A percentile compares a stretch with the other conserved stretches of the same genome.
Conservation (phyloP, 2,888 invertebrate species). For the Drosophila paranaensis region DNA sequence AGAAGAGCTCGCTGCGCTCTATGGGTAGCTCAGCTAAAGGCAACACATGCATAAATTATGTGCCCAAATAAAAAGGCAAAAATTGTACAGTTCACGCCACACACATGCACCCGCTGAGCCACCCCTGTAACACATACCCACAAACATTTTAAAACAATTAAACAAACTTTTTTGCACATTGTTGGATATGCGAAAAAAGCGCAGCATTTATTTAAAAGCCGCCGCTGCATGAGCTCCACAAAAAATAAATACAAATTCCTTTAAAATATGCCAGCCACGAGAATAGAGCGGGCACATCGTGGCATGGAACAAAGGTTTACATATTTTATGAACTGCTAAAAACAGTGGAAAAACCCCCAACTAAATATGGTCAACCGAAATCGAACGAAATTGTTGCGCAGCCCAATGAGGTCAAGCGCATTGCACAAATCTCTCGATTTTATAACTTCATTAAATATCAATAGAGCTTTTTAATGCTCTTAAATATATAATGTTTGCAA, state of each 20-base stretch:
- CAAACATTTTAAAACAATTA: slow-evolving; percentile 70
- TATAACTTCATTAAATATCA: slow-evolving; percentile 27
- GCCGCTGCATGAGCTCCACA: slow-evolving; percentile 22
- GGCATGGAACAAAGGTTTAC: slow-evolving; percentile 35
- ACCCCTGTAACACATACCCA: slow-evolving; percentile 11
- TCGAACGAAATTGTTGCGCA: slow-evolving; percentile 27
- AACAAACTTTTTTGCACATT: slow-evolving; percentile 49
- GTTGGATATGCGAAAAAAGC: slow-evolving; percentile 37
- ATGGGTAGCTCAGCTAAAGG: slow-evolving; percentile 36
- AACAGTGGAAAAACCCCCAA: slow-evolving; percentile 29
- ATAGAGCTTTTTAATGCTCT: slow-evolving; percentile 25
- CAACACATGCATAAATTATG: slow-evolving; percentile 58
- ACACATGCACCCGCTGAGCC: slow-evolving; percentile 2
- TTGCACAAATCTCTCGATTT: slow-evolving; percentile 24
- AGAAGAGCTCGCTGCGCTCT: slow-evolving; percentile 7
- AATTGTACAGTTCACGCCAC: slow-evolving; percentile 21
- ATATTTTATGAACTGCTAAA: slow-evolving; percentile 55
- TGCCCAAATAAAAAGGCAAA: slow-evolving; percentile 47
- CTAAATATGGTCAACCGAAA: slow-evolving; percentile 51
- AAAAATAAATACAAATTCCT: slow-evolving; percentile 13
- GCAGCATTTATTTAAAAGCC: slow-evolving; percentile 57
- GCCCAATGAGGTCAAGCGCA: slow-evolving; percentile 15
- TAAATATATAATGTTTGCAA: slow-evolving; percentile 24
- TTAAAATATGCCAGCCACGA: slow-evolving; percentile 39
- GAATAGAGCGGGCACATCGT: neutral